Percentiles rank a stretch among this genome's conserved stretches.
Evolutionary conservation across 2,797 vertebrate species (phyloP).

Genomic region (Apogon hyalosoma): DNA sequence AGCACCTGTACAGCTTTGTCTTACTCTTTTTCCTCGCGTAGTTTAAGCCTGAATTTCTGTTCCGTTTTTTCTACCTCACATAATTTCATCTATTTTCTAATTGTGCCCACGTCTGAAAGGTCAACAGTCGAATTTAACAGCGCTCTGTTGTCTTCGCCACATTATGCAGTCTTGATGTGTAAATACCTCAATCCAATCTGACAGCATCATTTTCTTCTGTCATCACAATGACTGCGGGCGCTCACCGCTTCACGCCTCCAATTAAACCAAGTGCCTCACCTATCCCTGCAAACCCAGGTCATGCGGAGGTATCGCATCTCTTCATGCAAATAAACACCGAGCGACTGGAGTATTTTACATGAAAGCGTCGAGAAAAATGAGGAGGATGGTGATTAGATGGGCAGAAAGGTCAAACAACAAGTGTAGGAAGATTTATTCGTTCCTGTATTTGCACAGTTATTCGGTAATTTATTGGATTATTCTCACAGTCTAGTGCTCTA

Average conservation of each 20-base stretch:
- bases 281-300: constrained; percentile 16
- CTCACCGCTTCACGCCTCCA: constrained; percentile 21
- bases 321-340: constrained; percentile 20
- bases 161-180: constrained; percentile 20
- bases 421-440: constrained; percentile 22
- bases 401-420: constrained; percentile 35
- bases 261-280: constrained; percentile 45
- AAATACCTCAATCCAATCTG: constrained; percentile 52
- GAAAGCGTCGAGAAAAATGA: constrained; percentile 4
- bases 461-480: constrained; percentile 4
- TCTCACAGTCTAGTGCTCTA: constrained; percentile 3
- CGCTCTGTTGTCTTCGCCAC: constrained; percentile 4
- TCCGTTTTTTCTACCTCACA: background rate
- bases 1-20: no score
- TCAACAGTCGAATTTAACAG: constrained; percentile 22
- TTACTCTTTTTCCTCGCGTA: background rate
- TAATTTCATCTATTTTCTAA: constrained; percentile 16
- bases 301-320: background rate
- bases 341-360: constrained; percentile 1
- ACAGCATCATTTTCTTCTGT: constrained; percentile 54
- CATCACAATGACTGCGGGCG: constrained; percentile 37
- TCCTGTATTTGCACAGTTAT: constrained; percentile 14
- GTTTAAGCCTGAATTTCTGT: constrained; percentile 1
- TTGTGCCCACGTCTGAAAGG: constrained; percentile 40
- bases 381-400: background rate